These are phyloP conservation scores for Sesamia inferens DNA, from an alignment of 2,888 invertebrate species.

Conservation along the genomic window DNA sequence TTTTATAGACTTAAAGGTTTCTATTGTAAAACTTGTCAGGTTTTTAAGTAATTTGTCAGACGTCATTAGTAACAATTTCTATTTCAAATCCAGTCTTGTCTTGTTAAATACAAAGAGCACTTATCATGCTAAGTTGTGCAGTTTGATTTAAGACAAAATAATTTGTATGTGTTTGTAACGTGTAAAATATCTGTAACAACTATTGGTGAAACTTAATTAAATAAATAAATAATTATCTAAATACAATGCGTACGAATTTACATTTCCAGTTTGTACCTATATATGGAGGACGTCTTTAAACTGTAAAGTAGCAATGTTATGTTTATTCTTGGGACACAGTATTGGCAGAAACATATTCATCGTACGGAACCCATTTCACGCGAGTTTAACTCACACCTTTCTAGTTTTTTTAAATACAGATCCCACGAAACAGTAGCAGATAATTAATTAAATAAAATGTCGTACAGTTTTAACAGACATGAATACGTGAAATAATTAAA, in stretches of 20 bases:
- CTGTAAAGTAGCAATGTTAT: not conserved
- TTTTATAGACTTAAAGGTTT: too few relatives aligned
- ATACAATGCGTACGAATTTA: not conserved
- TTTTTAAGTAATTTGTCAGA: too few relatives aligned
- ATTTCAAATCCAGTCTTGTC: too few relatives aligned
- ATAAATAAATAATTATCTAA: not conserved
- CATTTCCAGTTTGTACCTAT: not conserved
- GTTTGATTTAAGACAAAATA: too few relatives aligned
- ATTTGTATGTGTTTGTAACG: too few relatives aligned
- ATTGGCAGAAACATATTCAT: not conserved
- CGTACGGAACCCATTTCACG: not conserved
- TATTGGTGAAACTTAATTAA: too few relatives aligned
- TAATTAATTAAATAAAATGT: not conserved
- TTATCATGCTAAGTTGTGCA: too few relatives aligned
- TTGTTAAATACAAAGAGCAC: too few relatives aligned
- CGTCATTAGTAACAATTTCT: too few relatives aligned
- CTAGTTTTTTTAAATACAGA: not conserved
- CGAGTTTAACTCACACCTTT: not conserved
- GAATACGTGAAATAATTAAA: not conserved
- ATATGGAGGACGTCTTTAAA: not conserved
- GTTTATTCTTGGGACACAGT: not conserved
- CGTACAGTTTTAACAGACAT: conserved; percentile 1
- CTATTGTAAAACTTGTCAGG: too few relatives aligned
- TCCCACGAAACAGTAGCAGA: not conserved
- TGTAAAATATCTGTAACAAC: too few relatives aligned